Evolutionary conservation across 2,113 vertebrate genomes (phyloP), one percentile per base, ranked within the genome.

Genomic region (Egretta garzetta): DNA sequence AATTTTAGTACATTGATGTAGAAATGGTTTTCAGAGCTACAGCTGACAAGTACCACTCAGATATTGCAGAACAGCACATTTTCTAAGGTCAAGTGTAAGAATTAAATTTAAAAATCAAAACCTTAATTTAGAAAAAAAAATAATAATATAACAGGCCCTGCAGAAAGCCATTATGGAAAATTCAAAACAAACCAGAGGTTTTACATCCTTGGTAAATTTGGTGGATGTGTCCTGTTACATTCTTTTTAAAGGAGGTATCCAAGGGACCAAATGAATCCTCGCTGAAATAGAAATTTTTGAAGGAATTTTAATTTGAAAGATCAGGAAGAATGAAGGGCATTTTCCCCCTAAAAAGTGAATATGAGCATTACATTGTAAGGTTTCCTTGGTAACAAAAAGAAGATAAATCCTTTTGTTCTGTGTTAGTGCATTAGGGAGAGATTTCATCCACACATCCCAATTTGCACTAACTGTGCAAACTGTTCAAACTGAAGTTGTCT

Each of bases 341-440:
- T 93, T 90, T 81, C 19, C 27, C 30, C 50, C 70, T 90, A 88
- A 92, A 92, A 95, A 63, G 75, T 80, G 56, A 93, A 80, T 73
- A 91, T 84, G 24, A 83, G 27, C 71, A 87, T 94, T 93, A 60
- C 58, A 90, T 86, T 60, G 58, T 83, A 88, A 79, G 82, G 95
- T 96, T 97, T 93, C 94, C 96, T 84, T 96, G 95, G 97, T 87
- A 92, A 96, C 95, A 93, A 86, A 94, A 94, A 63, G 86, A 82
- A 96, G 85, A 94, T 79, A 92, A 94, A 96, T 91, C 49, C 89
- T 93, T 96, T 97, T 97, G 91, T 96, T 96, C 85, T 85, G 73
- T 64, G 50, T 94, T 73, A 47, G 53, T 94, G 74, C n/a, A 4
- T 88, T 95, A 82, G 77, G 86, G 81, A 91, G 88, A 91, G 62